These are phyloP conservation scores for Graptemys geographica DNA, from an alignment of 2,797 vertebrate genomes.

Conservation along the genomic window DNA sequence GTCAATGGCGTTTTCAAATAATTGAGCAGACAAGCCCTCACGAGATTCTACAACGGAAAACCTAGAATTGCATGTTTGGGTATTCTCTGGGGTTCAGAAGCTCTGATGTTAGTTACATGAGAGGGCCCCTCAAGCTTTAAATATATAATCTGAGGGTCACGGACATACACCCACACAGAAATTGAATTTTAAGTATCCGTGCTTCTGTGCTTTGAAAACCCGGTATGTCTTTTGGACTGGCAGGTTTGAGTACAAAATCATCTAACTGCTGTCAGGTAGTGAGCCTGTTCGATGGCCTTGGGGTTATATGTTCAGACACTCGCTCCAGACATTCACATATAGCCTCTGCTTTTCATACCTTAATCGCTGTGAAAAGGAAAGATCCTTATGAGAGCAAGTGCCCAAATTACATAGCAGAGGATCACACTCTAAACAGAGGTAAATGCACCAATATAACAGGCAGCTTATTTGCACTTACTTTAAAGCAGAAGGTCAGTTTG, in stretches of 20 bases:
- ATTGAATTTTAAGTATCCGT: neutral
- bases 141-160: neutral
- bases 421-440: rapidly evolving
- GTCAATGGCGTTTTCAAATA: neutral
- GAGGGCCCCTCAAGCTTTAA: neutral
- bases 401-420: neutral
- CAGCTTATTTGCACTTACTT: conserved; percentile 17
- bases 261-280: conserved; percentile 16
- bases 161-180: neutral
- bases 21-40: neutral
- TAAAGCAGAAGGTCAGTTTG: neutral
- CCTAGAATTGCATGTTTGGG: neutral
- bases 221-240: conserved; percentile 35
- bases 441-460: neutral
- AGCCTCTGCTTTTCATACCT: neutral
- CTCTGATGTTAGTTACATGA: neutral
- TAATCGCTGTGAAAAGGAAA: neutral
- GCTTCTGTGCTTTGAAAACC: neutral
- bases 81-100: neutral
- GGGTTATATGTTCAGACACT: neutral
- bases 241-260: conserved; percentile 47
- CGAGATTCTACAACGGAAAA: neutral
- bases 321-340: neutral
- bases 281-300: conserved; percentile 40
- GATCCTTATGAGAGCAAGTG: neutral